Conservation (phyloP, 2,113 vertebrate species). For the Gallinago jamesoni region DNA sequence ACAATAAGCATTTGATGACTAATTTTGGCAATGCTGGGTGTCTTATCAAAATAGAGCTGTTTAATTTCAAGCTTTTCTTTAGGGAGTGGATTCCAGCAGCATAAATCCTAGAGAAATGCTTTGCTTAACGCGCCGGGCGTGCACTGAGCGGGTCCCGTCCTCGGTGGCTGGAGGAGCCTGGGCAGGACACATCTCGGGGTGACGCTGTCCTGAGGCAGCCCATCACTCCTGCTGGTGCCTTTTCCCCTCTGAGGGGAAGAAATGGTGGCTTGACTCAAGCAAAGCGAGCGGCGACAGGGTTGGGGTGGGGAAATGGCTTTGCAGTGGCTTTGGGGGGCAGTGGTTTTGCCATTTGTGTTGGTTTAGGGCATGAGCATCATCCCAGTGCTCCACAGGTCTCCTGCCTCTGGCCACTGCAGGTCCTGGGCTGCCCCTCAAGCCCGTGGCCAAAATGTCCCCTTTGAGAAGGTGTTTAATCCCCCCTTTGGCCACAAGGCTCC, state of each 20-base stretch:
- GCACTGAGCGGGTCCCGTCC: background rate
- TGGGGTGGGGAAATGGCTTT: background rate
- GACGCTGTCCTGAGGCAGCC: background rate
- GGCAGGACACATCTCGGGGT: background rate
- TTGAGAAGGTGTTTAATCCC: background rate
- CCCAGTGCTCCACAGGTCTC: background rate
- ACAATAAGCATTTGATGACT: constrained; percentile 9
- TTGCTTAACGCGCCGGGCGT: rapidly evolving
- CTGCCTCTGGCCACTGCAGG: rapidly evolving
- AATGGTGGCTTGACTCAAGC: background rate
- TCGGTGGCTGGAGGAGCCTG: rapidly evolving
- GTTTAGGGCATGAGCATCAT: background rate
- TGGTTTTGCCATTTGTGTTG: rapidly evolving
- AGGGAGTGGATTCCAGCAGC: background rate
- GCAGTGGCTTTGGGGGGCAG: rapidly evolving
- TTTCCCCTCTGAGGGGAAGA: rapidly evolving
- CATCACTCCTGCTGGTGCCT: rapidly evolving
- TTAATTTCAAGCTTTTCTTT: background rate
- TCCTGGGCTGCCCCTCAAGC: background rate
- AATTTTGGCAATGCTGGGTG: background rate
- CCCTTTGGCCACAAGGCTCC: background rate
- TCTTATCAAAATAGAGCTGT: background rate
- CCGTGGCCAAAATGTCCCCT: background rate
- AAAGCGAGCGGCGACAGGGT: rapidly evolving
- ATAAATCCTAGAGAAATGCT: background rate